Percentiles rank a stretch among this genome's conserved stretches.
These are phyloP conservation scores for Pyrrhosoma nymphula DNA, from an alignment of 2,888 invertebrate species.

Conservation along the genomic window DNA sequence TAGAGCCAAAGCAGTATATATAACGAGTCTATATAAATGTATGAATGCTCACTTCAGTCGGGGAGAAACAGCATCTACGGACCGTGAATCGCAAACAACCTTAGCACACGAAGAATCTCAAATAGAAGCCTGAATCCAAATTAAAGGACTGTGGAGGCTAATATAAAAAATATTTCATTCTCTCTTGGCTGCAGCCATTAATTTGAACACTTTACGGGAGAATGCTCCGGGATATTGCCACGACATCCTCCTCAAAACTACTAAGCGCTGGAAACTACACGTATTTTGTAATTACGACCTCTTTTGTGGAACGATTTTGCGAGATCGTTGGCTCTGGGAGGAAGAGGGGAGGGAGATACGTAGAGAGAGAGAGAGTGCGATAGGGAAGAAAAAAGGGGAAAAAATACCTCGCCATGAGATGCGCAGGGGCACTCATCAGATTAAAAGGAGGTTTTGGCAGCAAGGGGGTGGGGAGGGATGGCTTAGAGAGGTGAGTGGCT, in stretches of 20 bases:
- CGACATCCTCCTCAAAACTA: background rate
- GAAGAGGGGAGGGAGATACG: background rate
- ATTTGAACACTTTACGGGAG: background rate
- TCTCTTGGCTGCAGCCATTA: background rate
- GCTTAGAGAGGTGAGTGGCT: too few relatives aligned
- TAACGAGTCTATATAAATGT: too few relatives aligned
- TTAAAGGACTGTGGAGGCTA: background rate
- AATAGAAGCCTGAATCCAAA: background rate
- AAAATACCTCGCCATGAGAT: background rate
- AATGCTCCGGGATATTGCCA: background rate
- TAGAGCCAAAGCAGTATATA: too few relatives aligned
- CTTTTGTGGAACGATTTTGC: conserved; percentile 7
- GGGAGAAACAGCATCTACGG: background rate
- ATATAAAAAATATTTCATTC: background rate
- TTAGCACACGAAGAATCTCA: background rate
- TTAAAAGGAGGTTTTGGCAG: conserved; percentile 39
- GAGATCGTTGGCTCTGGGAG: background rate
- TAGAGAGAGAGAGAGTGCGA: background rate
- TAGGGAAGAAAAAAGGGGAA: background rate
- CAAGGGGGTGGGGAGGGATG: background rate
- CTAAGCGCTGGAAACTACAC: background rate
- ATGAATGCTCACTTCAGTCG: background rate
- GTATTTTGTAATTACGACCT: background rate
- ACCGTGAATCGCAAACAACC: background rate
- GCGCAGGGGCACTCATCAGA: conserved; percentile 34